These are phyloP conservation scores for Drosophila nigrodunni DNA, from an alignment of 1,140 invertebrate genomes.

Conservation along the genomic window DNA sequence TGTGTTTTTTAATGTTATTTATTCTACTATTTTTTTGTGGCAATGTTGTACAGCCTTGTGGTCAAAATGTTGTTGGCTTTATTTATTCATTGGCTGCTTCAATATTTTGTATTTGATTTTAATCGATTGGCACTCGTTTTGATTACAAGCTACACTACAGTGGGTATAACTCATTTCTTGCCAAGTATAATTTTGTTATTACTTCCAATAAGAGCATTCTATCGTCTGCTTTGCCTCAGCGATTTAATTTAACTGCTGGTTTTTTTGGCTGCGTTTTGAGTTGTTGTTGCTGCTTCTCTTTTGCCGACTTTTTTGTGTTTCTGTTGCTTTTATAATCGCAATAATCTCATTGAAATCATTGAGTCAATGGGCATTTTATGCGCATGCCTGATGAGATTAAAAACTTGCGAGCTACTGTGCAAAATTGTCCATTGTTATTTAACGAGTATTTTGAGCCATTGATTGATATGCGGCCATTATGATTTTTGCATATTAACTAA, in stretches of 20 bases:
- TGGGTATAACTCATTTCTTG: background rate
- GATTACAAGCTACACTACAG: background rate
- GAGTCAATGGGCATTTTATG: slow-evolving; percentile 48
- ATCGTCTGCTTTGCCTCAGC: background rate
- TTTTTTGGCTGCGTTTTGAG: background rate
- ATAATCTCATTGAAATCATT: slow-evolving; percentile 53
- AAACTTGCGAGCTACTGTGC: slow-evolving; percentile 45
- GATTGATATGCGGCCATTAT: slow-evolving; percentile 50
- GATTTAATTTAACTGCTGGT: background rate
- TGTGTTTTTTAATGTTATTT: background rate
- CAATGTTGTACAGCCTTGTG: slow-evolving; percentile 35
- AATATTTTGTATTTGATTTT: slow-evolving; percentile 46
- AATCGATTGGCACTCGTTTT: slow-evolving; percentile 36
- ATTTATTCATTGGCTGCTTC: slow-evolving; percentile 25
- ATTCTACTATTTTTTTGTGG: slow-evolving; percentile 12
- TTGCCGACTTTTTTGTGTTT: background rate
- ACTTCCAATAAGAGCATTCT: slow-evolving; percentile 11
- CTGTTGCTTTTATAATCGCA: slow-evolving; percentile 36
- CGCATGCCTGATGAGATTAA: slow-evolving; percentile 51
- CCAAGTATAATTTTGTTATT: background rate
- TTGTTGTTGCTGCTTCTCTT: slow-evolving; percentile 12
- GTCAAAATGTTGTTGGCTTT: slow-evolving; percentile 42
- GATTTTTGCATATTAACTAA: slow-evolving; percentile 43
- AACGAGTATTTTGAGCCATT: slow-evolving; percentile 25
- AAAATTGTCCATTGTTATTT: slow-evolving; percentile 45